Percentiles rank a stretch among this genome's conserved stretches.
These are phyloP conservation scores for Scaptomyza cyrtandrae DNA, from an alignment of 2,888 invertebrate genomes.

Conservation along the genomic window DNA sequence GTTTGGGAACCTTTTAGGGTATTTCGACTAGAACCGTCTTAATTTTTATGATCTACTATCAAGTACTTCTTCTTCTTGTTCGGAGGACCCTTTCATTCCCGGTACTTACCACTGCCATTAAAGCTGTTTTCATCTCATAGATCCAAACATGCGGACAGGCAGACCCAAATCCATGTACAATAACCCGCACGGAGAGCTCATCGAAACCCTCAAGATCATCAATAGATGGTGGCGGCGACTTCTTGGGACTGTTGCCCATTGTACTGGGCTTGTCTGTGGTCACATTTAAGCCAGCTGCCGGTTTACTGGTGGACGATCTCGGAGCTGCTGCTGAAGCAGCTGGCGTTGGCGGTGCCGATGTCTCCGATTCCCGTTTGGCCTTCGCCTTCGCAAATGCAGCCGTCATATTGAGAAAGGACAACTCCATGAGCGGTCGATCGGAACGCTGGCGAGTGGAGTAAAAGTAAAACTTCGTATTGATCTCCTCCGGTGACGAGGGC, in stretches of 20 bases:
- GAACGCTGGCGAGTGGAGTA: slow-evolving; percentile 89
- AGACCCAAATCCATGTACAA: slow-evolving; percentile 97
- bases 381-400: slow-evolving; percentile 86
- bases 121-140: slow-evolving; percentile 95
- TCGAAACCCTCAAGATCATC: slow-evolving; percentile 83
- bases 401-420: slow-evolving; percentile 90
- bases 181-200: slow-evolving; percentile 88
- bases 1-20: too few species aligned
- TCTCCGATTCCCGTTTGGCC: slow-evolving; percentile 55
- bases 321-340: slow-evolving; percentile 11
- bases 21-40: too few species aligned
- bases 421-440: slow-evolving; percentile 88
- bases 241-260: slow-evolving; percentile 40
- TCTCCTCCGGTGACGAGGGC: slow-evolving; percentile 93
- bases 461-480: slow-evolving; percentile 92
- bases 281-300: slow-evolving; percentile 12
- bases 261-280: slow-evolving; percentile 41
- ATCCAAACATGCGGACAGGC: slow-evolving; percentile 97
- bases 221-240: slow-evolving; percentile 71
- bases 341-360: slow-evolving; percentile 10
- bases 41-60: too few species aligned
- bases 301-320: slow-evolving; percentile 64
- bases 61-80: too few species aligned
- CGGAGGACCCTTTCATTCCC: neutral
- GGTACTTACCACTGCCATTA: slow-evolving; percentile 93